Base-by-base conservation (phyloP, 2,113 vertebrate species). In the Otolemur garnettii region DNA sequence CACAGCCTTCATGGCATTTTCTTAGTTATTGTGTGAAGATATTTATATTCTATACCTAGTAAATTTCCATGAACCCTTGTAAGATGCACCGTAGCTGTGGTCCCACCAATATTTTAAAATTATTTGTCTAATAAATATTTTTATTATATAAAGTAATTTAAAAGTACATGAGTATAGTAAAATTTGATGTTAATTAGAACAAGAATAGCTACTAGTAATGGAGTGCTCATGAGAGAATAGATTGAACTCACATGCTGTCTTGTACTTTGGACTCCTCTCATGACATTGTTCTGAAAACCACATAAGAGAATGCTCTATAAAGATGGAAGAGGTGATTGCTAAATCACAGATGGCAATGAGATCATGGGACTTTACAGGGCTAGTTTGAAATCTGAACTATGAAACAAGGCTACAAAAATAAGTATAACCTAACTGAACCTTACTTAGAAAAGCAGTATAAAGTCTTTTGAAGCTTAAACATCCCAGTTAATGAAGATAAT, bases 321-420 rank as follows among this genome's bases (percentile, higher is more conserved):
- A 62, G 45, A 13, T 55, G 59, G 3, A 19, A 53, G 22, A 33
- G 42, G 5, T 38, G 60, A 11, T 21, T 50, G 42, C 74, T 78
- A 66, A 21, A 66, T 38, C 42, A 66, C 33, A 66, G n/a, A 55
- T 19, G 74, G 22, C 24, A 55, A 66, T 53, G 4, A 55, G n/a
- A 38, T 90, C 22, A 87, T 5, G 98, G 97, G 26, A 98, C 75
- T 19, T 98, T 75, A 6, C 19, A 14, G 9, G 75, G 1, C 2
- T 96, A 2, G 96, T 94, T 0, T 38, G 66, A 30, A 66, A 45
- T 66, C 42, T 66, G n/a, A 62, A 30, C 18, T 59, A 7, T 72
- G 14, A 87, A 53, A 59, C n/a, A 9, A 24, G 35, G 7, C 14
- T 89, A 21, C 59, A 50, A 88, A 88, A 89, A 64, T 50, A 13